phyloP scores from a whole-genome alignment of 2,797 vertebrate species.

The Crenichthys baileyi region DNA sequence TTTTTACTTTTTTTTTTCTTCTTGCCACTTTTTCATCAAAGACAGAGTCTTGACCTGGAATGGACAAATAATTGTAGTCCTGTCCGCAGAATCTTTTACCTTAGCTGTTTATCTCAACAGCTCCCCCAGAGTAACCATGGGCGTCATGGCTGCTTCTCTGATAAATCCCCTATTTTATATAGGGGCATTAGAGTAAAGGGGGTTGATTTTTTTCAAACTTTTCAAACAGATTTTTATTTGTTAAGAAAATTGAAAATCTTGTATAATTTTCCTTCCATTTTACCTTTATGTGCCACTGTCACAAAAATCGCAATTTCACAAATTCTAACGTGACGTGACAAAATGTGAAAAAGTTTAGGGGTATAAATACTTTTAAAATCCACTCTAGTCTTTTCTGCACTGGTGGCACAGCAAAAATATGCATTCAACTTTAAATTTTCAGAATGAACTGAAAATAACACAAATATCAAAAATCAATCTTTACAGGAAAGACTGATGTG shows the following conservation, averaged over 20 bases:
- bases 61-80: neutral
- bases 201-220: neutral
- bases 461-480: constrained; percentile 36
- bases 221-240: too few species aligned
- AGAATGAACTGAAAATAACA: constrained; percentile 23
- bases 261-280: too few species aligned
- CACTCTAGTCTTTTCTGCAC: neutral
- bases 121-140: neutral
- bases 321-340: neutral
- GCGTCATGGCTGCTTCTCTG: neutral
- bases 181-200: neutral
- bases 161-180: neutral
- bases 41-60: neutral
- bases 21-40: neutral
- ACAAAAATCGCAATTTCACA: neutral
- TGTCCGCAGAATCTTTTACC: neutral
- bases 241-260: too few species aligned
- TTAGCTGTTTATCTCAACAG: neutral
- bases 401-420: constrained; percentile 40
- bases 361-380: neutral
- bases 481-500: constrained; percentile 15
- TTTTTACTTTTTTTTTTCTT: neutral
- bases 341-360: constrained; percentile 1
- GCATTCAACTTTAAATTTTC: constrained; percentile 45
- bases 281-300: neutral